Base-by-base conservation (phyloP, 2,797 vertebrate species). In the Xyrichtys novacula region DNA sequence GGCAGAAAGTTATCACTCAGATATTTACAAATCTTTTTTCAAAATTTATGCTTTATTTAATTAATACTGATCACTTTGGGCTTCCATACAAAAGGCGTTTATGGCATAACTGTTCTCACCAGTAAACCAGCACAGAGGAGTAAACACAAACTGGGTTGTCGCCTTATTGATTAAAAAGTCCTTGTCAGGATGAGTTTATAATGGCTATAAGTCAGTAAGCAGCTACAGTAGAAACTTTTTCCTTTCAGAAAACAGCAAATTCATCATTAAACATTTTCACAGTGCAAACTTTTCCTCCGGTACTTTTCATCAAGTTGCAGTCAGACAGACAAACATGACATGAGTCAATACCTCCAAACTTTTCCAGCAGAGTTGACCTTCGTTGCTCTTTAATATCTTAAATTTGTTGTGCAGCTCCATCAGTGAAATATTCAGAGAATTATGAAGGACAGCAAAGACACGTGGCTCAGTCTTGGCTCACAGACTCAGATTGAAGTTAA, bases 231-330 rank as follows among this genome's bases (percentile, higher is more conserved):
- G 20, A 25, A 42, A 56, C 1, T 29, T 32, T 39, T 11, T 65
- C 38, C 46, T 46, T 40, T 64, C 55, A 57, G 64, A 57, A 56
- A 32, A 69, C 53, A 52, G 15, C 20, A 40, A 53, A 64, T 38
- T 40, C 62, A 31, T 43, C 26, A 25, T 20, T 36, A 31, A 44
- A 65, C 55, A 16, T 49, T 71, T 81, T 62, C 49, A 74, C 71
- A 71, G 71, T 70, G 71, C 60, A 61, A 77, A 81, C 74, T 71
- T 28, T 23, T 70, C 32, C 68, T 40, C 36, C 58, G 19, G 54
- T 32, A 5, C 32, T 39, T 11, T 6, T 34, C 28, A 42, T 49
- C 65, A 16, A 22, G 19, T 52, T 22, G 8, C 53, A 53, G 32
- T 71, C 39, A n/a, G 32, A 47, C 22, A 15, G 39, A 72, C 49